Evolutionary conservation across 2,888 invertebrate species (phyloP).

Genomic region (Yponomeuta cagnagella): DNA sequence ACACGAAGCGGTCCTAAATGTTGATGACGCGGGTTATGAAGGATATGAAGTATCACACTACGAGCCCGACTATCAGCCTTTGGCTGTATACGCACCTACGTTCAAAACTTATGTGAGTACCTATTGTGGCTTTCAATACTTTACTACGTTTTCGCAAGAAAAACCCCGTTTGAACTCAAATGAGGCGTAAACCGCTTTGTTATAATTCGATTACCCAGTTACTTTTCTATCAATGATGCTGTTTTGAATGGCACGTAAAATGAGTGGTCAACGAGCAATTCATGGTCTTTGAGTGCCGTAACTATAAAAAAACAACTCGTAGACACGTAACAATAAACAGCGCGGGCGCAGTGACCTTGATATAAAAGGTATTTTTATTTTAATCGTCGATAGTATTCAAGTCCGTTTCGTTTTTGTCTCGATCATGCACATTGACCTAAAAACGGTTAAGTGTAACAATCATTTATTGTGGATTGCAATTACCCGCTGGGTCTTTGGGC

Average conservation of each 20-base stretch:
- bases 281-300: constrained; percentile 8
- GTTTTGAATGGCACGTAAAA: background rate
- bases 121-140: background rate
- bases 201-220: background rate
- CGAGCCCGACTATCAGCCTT: constrained; percentile 17
- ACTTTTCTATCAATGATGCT: background rate
- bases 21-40: background rate
- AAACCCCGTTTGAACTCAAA: no score
- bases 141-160: no score
- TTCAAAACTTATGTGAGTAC: constrained; percentile 24
- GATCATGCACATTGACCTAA: constrained; percentile 51
- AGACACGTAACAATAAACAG: constrained; percentile 7
- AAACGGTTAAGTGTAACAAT: constrained; percentile 44
- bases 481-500: background rate
- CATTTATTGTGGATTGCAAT: background rate
- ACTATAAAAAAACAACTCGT: constrained; percentile 3
- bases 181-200: no score
- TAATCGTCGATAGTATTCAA: constrained; percentile 13
- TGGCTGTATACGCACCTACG: constrained; percentile 23
- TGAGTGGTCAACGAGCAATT: constrained; percentile 3
- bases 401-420: constrained; percentile 27
- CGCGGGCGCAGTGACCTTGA: constrained; percentile 9
- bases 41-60: constrained; percentile 13
- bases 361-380: constrained; percentile 6
- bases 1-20: constrained; percentile 15